Base-by-base conservation (phyloP, 2,888 invertebrate species). In the Leptodirus hochenwartii region DNA sequence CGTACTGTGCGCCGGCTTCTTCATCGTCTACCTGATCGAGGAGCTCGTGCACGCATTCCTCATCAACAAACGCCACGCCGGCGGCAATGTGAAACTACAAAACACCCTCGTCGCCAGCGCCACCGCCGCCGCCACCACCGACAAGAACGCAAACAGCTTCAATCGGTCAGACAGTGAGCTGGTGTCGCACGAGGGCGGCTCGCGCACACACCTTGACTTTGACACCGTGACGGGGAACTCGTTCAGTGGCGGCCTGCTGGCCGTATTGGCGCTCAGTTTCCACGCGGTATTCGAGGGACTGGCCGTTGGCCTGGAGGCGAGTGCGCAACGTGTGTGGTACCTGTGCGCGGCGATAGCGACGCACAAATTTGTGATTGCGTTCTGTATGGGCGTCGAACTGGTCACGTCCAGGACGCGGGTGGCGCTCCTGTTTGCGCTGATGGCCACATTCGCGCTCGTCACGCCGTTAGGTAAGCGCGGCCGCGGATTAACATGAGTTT, bases 231-330 rank as follows among this genome's bases (percentile, higher is more conserved):
- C 65, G 38, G 64, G 67, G 16, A 58, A 58, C 17, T 61, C 59
- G 2, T 49, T 64, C 31, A 54, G 61, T 25, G 70, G 65, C 17
- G 69, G 64, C 16, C 53, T 74, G 4, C 48, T 74, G 25, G 65
- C 71, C 1, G 67, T 75, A 5, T 49, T 72, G 25, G 74, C 74
- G 0, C 46, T 75, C 4, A 71, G 71, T 22, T 69, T 74, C 37
- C 74, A 75, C 45, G 71, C 72, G 1, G 62, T 73, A 15, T 70
- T 74, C 44, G 73, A 75, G 52, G 74, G 74, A 1, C 47, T 75
- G 12, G 71, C 74, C 0, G 69, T 74, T 2, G 74, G 74, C 0
- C 46, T 74, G 10, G 71, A 73, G 42, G 58, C 59, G 4, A 61
- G 60, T 17, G 54, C 62, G 3, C 46, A 56, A n/a, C 62, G 61